Evolutionary conservation across 2,888 invertebrate species (phyloP).

Genomic region (Drosophila bunnanda): DNA sequence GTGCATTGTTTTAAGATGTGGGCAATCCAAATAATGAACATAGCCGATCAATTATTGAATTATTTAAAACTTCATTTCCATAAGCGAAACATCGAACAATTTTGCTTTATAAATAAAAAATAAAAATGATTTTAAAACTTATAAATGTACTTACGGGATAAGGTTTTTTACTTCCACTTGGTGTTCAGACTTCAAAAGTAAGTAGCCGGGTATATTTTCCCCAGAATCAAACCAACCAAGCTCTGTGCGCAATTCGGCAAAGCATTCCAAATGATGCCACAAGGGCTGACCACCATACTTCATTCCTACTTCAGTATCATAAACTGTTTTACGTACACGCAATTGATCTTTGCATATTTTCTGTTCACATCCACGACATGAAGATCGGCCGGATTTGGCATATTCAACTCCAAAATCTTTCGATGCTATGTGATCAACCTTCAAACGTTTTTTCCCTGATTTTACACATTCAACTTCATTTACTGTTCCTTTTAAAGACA

Average conservation of each 20-base stretch:
- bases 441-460: conserved; percentile 84
- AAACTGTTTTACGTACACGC: conserved; percentile 93
- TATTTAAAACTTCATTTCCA: too few relatives aligned
- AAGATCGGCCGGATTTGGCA: conserved; percentile 92
- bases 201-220: conserved; percentile 91
- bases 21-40: too few relatives aligned
- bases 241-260: conserved; percentile 89
- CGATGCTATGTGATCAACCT: conserved; percentile 83
- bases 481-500: conserved; percentile 52
- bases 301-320: conserved; percentile 90
- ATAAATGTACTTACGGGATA: conserved; percentile 87
- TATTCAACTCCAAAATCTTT: conserved; percentile 93
- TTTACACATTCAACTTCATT: conserved; percentile 40
- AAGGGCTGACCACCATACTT: conserved; percentile 93
- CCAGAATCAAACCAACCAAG: conserved; percentile 91
- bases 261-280: conserved; percentile 97
- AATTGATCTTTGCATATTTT: conserved; percentile 91
- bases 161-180: conserved; percentile 87
- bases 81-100: too few relatives aligned
- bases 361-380: conserved; percentile 93
- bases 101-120: too few relatives aligned
- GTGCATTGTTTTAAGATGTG: too few relatives aligned
- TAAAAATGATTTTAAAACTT: too few relatives aligned
- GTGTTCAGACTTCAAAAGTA: conserved; percentile 89
- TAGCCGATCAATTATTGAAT: too few relatives aligned